Evolutionary conservation across 1,140 invertebrate genomes (phyloP).

Genomic region (Centruroides vittatus): DNA sequence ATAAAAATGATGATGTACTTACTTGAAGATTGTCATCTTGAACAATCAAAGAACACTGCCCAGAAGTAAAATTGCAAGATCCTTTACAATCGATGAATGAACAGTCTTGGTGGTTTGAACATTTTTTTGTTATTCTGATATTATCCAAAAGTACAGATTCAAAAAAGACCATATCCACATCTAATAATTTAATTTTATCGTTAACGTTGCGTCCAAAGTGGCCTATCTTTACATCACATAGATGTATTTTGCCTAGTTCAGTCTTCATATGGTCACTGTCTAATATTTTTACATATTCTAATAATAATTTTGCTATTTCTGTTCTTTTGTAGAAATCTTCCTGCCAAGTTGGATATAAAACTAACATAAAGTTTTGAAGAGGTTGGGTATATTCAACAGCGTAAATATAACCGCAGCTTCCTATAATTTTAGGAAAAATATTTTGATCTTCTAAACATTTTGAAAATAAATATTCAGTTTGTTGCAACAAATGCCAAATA

Average conservation of each 20-base stretch:
- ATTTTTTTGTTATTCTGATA: conserved; percentile 31
- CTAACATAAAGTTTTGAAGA: conserved; percentile 22
- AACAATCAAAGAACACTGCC: conserved; percentile 36
- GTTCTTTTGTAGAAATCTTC: conserved; percentile 36
- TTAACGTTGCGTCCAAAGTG: conserved; percentile 44
- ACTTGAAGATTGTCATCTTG: conserved; percentile 48
- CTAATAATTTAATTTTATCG: conserved; percentile 37
- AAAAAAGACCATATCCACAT: conserved; percentile 41
- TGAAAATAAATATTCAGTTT: conserved; percentile 48
- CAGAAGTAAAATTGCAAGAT: conserved; percentile 33
- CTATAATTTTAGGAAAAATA: conserved; percentile 45
- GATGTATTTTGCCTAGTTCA: conserved; percentile 38
- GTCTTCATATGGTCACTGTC: conserved; percentile 31
- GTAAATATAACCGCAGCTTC: conserved; percentile 46
- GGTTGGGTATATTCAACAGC: conserved; percentile 43
- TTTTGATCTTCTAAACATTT: conserved; percentile 40
- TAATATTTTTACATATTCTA: conserved; percentile 39
- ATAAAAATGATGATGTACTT: not conserved
- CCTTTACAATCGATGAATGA: conserved; percentile 48
- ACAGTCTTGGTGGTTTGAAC: conserved; percentile 42
- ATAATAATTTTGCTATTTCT: conserved; percentile 40
- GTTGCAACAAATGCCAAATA: conserved; percentile 44
- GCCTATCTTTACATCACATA: conserved; percentile 49
- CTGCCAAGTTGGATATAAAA: conserved; percentile 23
- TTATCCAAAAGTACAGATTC: conserved; percentile 31